Percentiles rank a stretch among this genome's conserved stretches.
Conservation (phyloP, 1,140 invertebrate species). For the Proales similis region DNA sequence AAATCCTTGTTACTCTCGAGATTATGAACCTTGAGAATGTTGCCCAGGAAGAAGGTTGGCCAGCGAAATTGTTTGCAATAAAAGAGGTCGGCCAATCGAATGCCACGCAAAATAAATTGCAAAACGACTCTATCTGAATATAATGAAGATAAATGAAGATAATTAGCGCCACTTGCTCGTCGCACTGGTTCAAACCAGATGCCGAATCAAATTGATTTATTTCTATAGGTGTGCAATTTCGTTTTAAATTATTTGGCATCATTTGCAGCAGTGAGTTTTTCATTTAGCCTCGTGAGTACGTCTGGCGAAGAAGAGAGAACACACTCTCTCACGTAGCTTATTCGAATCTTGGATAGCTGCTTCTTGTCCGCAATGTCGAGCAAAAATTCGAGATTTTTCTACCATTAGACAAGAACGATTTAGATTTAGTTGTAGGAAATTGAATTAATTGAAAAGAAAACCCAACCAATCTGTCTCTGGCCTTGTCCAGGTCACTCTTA, state of each 20-base stretch:
- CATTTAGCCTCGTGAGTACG: slow-evolving; percentile 13
- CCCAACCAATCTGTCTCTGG: slow-evolving; percentile 28
- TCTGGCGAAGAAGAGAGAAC: slow-evolving; percentile 24
- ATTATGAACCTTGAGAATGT: too few species aligned
- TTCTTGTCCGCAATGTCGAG: slow-evolving; percentile 31
- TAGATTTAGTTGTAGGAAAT: background rate
- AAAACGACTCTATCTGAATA: too few species aligned
- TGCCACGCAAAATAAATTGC: too few species aligned
- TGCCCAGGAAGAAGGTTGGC: too few species aligned
- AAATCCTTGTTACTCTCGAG: too few species aligned
- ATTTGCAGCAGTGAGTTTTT: background rate
- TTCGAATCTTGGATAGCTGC: slow-evolving; percentile 11
- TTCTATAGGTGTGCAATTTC: too few species aligned
- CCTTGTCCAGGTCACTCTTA: slow-evolving; percentile 5
- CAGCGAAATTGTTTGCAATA: too few species aligned
- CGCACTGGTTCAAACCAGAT: too few species aligned
- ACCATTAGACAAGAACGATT: background rate
- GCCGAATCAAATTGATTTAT: background rate
- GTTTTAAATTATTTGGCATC: background rate
- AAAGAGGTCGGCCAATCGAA: too few species aligned
- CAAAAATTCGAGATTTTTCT: slow-evolving; percentile 37
- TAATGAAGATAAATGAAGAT: too few species aligned
- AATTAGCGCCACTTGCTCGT: too few species aligned
- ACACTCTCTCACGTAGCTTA: slow-evolving; percentile 31
- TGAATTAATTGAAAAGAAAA: background rate